Evolutionary conservation across 2,888 invertebrate genomes (phyloP).

Genomic region (Nephrotoma flavescens): DNA sequence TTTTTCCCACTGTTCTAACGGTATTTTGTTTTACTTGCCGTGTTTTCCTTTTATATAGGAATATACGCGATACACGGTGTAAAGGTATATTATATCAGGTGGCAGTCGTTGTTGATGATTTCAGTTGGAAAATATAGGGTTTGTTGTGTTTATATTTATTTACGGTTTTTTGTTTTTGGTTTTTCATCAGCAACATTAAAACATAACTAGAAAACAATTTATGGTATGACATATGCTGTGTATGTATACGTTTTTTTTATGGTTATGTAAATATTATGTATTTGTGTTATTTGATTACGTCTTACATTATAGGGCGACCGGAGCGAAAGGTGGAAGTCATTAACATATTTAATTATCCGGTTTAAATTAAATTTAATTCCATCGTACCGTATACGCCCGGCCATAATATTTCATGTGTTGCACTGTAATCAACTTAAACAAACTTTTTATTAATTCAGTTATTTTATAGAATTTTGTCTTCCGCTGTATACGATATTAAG

Average conservation of each 20-base stretch:
- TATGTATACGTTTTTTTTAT: background rate
- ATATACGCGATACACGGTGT: background rate
- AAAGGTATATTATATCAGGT: background rate
- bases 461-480: background rate
- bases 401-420: background rate
- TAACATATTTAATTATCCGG: background rate
- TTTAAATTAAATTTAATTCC: background rate
- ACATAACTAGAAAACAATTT: background rate
- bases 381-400: background rate
- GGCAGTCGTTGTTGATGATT: background rate
- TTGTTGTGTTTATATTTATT: background rate
- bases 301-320: background rate
- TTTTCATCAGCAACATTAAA: background rate
- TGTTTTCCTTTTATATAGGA: background rate
- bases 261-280: background rate
- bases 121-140: background rate
- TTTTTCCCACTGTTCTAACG: background rate
- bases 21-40: background rate
- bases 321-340: background rate
- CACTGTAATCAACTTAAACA: background rate
- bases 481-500: background rate
- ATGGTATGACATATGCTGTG: background rate
- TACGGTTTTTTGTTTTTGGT: background rate
- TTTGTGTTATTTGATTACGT: background rate
- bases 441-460: background rate